Percentiles rank a stretch among this genome's conserved stretches.
Conservation (phyloP, 2,113 vertebrate species). For the Macaca mulatta region DNA sequence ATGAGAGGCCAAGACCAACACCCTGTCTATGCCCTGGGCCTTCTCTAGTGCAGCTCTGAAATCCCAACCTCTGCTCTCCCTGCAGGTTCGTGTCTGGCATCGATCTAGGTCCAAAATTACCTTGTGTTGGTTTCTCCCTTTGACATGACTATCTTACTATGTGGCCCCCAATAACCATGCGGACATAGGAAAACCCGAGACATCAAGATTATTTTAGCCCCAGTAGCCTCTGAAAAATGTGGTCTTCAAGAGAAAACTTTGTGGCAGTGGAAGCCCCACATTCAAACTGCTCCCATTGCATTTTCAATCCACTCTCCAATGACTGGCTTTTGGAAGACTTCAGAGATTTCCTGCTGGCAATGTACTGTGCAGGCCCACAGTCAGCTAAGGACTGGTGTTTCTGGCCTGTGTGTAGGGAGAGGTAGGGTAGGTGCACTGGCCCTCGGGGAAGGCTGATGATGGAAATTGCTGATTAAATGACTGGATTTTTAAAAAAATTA, state of each 20-base stretch:
- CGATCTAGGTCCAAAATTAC: not conserved
- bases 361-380: too few species aligned
- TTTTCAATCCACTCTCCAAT: not conserved
- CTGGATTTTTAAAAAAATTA: too few species aligned
- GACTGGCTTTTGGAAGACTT: too few species aligned
- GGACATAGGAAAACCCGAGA: too few species aligned
- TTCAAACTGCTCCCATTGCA: not conserved
- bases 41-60: not conserved
- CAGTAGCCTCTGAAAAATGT: not conserved
- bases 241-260: not conserved
- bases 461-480: too few species aligned
- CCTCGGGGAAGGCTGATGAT: too few species aligned
- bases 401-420: too few species aligned
- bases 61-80: not conserved
- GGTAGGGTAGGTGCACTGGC: too few species aligned
- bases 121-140: not conserved
- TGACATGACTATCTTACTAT: not conserved
- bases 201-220: not conserved
- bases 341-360: too few species aligned
- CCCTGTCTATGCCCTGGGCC: not conserved
- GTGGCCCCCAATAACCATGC: not conserved
- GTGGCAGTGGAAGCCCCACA: not conserved
- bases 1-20: not conserved
- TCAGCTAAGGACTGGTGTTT: too few species aligned
- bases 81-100: not conserved